Percentiles rank a stretch among this genome's conserved stretches.
Conservation (phyloP, 2,113 vertebrate genomes). For the Aldabrachelys gigantea region DNA sequence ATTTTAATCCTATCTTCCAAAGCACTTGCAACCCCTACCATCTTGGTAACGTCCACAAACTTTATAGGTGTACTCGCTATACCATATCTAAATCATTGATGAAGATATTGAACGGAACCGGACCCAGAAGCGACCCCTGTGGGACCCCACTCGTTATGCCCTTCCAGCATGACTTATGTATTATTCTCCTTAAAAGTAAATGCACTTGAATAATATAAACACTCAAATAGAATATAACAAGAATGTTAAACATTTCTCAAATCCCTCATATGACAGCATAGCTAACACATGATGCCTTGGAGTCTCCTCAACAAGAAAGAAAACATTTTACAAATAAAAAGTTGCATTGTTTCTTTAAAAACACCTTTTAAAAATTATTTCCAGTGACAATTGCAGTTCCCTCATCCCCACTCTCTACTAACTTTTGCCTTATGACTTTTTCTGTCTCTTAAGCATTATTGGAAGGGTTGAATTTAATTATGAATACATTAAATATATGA, state of each 20-base stretch:
- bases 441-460: background rate
- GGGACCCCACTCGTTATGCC: too few species aligned
- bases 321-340: background rate
- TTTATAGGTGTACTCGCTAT: too few species aligned
- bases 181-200: background rate
- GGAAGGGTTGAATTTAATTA: background rate
- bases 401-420: background rate
- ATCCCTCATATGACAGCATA: background rate
- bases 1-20: too few species aligned
- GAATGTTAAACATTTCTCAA: background rate
- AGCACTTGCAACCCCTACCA: too few species aligned
- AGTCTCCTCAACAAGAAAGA: background rate
- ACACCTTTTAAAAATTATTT: background rate
- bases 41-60: too few species aligned
- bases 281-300: accelerated
- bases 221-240: background rate
- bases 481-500: background rate
- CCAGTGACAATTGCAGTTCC: background rate
- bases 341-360: background rate
- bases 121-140: too few species aligned
- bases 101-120: too few species aligned
- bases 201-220: constrained; percentile 7
- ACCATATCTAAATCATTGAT: too few species aligned
- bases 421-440: background rate
- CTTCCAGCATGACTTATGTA: too few species aligned